These are phyloP conservation scores for Scaptomyza parva DNA, from an alignment of 2,888 invertebrate genomes.

Conservation along the genomic window DNA sequence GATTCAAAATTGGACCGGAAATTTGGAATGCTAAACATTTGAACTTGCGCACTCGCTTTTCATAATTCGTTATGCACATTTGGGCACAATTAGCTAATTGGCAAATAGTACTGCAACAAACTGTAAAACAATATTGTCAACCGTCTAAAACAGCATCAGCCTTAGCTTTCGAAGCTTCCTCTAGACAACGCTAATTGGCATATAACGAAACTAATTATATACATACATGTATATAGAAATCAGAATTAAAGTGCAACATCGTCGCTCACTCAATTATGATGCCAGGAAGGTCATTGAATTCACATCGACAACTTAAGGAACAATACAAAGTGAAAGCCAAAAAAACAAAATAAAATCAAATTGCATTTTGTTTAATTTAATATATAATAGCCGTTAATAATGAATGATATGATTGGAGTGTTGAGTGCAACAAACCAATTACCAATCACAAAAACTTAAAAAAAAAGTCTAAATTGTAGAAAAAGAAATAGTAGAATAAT, in stretches of 20 bases:
- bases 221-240: slow-evolving; percentile 13
- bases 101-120: slow-evolving; percentile 51
- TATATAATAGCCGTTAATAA: slow-evolving; percentile 9
- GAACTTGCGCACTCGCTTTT: slow-evolving; percentile 51
- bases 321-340: slow-evolving; percentile 22
- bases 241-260: slow-evolving; percentile 42
- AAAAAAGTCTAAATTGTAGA: too few relatives aligned
- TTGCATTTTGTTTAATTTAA: slow-evolving; percentile 23
- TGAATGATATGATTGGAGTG: slow-evolving; percentile 1
- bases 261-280: slow-evolving; percentile 35
- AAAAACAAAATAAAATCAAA: slow-evolving; percentile 28
- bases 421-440: slow-evolving; percentile 23
- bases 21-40: slow-evolving; percentile 60
- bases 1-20: slow-evolving; percentile 61
- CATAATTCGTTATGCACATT: slow-evolving; percentile 62
- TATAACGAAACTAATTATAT: slow-evolving; percentile 74
- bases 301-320: slow-evolving; percentile 36
- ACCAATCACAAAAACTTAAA: slow-evolving; percentile 3
- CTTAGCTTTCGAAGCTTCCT: slow-evolving; percentile 63
- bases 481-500: too few relatives aligned
- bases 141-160: slow-evolving; percentile 46
- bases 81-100: slow-evolving; percentile 78
- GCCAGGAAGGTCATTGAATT: slow-evolving; percentile 50
- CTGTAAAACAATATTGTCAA: slow-evolving; percentile 63
- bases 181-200: slow-evolving; percentile 72